phyloP scores from a whole-genome alignment of 1,140 invertebrate species.

The Nomia melanderi region DNA sequence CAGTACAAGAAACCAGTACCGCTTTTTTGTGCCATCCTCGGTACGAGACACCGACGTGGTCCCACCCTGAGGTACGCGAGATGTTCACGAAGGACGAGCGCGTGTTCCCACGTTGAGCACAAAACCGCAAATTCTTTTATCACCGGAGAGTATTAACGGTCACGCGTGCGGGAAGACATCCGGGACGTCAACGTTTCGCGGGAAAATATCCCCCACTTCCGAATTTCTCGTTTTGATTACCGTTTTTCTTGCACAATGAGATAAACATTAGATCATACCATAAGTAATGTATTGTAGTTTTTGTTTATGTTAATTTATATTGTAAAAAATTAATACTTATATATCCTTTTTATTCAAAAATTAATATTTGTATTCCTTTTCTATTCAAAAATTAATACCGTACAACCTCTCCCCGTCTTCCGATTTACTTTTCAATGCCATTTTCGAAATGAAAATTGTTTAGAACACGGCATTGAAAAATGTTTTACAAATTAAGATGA shows the following conservation, averaged over 20 bases:
- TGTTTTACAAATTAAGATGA: too few relatives aligned
- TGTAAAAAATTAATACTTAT: too few relatives aligned
- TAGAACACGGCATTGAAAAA: too few relatives aligned
- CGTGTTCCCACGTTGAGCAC: not conserved
- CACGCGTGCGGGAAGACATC: not conserved
- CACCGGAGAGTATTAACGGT: not conserved
- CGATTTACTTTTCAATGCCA: too few relatives aligned
- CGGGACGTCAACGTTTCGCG: not conserved
- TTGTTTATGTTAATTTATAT: too few relatives aligned
- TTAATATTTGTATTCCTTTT: too few relatives aligned
- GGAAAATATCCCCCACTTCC: not conserved
- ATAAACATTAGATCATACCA: too few relatives aligned
- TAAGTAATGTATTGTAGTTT: too few relatives aligned
- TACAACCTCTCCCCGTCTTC: too few relatives aligned
- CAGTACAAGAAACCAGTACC: not conserved
- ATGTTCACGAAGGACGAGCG: slow-evolving; percentile 12
- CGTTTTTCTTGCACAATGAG: not conserved
- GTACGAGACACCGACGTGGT: slow-evolving; percentile 9
- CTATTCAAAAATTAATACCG: too few relatives aligned
- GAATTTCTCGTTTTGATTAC: not conserved
- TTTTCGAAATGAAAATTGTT: too few relatives aligned
- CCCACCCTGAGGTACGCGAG: slow-evolving; percentile 6
- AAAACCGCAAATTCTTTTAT: slow-evolving; percentile 35
- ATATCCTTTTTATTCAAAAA: too few relatives aligned
- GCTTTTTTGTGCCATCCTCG: not conserved